phyloP scores from a whole-genome alignment of 1,140 invertebrate genomes.

The Drosophila carrolli region DNA sequence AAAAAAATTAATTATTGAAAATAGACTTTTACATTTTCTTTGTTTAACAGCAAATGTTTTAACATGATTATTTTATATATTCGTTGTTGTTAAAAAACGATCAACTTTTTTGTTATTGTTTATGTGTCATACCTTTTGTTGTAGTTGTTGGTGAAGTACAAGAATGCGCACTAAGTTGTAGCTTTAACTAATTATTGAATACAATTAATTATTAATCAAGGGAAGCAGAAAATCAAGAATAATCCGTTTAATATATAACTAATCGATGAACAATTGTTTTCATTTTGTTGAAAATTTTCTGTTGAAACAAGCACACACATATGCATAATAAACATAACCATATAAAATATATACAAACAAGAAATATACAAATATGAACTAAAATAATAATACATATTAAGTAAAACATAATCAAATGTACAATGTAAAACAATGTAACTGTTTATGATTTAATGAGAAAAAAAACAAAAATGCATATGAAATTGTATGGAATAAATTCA shows the following conservation, averaged over 20 bases:
- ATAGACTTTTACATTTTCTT: constrained; percentile 49
- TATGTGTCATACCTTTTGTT: constrained; percentile 63
- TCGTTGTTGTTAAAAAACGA: constrained; percentile 38
- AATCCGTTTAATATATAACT: constrained; percentile 18
- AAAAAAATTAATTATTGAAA: constrained; percentile 25
- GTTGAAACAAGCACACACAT: constrained; percentile 50
- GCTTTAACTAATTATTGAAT: constrained; percentile 69
- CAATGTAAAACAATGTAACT: constrained; percentile 80
- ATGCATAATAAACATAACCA: constrained; percentile 50
- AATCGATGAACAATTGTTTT: constrained; percentile 57
- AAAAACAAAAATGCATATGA: constrained; percentile 46
- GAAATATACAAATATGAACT: constrained; percentile 56
- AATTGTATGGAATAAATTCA: constrained; percentile 72
- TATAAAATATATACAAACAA: constrained; percentile 44
- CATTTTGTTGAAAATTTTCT: constrained; percentile 56
- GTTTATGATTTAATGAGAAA: constrained; percentile 68
- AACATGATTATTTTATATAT: constrained; percentile 31
- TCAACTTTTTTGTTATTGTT: constrained; percentile 65
- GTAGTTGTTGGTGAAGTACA: constrained; percentile 69
- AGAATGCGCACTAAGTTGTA: constrained; percentile 79
- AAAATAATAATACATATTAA: constrained; percentile 64
- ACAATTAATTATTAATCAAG: constrained; percentile 23
- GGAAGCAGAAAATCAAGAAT: constrained; percentile 6
- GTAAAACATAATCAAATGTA: constrained; percentile 75
- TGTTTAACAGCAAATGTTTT: constrained; percentile 31